Percentiles rank a stretch among this genome's conserved stretches.
These are phyloP conservation scores for Caenorhabditis elegans DNA, from an alignment of 1,140 invertebrate genomes.

Conservation along the genomic window DNA sequence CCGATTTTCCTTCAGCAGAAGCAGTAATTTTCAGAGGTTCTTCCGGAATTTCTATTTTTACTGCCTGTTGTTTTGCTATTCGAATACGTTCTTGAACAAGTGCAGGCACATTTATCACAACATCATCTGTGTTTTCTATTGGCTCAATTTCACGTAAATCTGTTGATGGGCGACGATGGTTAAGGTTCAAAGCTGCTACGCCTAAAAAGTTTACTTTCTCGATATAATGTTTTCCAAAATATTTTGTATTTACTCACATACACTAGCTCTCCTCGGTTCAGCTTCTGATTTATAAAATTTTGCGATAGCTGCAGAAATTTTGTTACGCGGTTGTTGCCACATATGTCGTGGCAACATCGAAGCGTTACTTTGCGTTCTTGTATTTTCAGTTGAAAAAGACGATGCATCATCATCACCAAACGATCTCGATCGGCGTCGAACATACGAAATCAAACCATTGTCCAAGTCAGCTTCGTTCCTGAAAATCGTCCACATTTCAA, in stretches of 20 bases:
- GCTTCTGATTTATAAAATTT: not conserved
- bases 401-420: not conserved
- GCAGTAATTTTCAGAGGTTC: not conserved
- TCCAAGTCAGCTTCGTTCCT: slow-evolving; percentile 5
- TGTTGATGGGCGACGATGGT: not conserved
- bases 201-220: no score
- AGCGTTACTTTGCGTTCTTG: not conserved
- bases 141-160: not conserved
- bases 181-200: not conserved
- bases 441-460: not conserved
- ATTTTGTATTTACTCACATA: slow-evolving; percentile 9
- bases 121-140: not conserved
- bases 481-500: no score
- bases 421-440: not conserved
- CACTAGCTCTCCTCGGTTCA: not conserved
- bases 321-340: not conserved
- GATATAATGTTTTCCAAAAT: no score
- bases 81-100: not conserved
- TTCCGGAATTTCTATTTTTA: not conserved
- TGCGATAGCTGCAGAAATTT: not conserved
- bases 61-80: not conserved
- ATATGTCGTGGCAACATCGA: not conserved
- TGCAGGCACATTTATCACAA: not conserved
- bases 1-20: not conserved
- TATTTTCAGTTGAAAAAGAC: not conserved